A percentile compares a stretch with the other conserved stretches of the same genome.
Conservation (phyloP, 2,888 invertebrate genomes). For the Luperina testacea region DNA sequence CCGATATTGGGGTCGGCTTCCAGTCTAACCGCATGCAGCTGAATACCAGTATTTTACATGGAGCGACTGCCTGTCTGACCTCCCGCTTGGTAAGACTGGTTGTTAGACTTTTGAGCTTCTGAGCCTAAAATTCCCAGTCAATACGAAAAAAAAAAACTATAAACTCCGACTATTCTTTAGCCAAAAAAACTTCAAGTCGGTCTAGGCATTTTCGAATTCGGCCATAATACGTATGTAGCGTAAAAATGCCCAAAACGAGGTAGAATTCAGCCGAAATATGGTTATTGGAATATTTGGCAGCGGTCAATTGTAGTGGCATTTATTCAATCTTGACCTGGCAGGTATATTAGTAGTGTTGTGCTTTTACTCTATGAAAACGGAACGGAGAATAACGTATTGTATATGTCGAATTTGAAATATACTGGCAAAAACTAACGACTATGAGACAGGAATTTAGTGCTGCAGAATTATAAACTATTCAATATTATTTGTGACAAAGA, state of each 20-base stretch:
- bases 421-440: neutral
- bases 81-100: neutral
- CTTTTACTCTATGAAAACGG: neutral
- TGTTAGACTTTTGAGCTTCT: neutral
- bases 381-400: neutral
- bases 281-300: conserved; percentile 48
- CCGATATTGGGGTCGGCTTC: neutral
- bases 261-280: conserved; percentile 30
- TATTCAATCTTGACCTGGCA: conserved; percentile 37
- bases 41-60: too few relatives aligned
- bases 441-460: neutral
- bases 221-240: neutral
- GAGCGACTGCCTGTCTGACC: neutral
- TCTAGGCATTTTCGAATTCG: conserved; percentile 26
- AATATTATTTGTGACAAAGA: neutral
- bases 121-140: neutral
- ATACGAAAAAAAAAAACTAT: conserved; percentile 5
- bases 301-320: conserved; percentile 48
- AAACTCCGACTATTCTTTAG: conserved; percentile 2
- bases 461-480: neutral
- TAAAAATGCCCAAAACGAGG: conserved; percentile 25
- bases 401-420: neutral
- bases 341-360: neutral
- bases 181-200: conserved; percentile 16
- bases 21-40: neutral